These are phyloP conservation scores for Episyrphus balteatus DNA, from an alignment of 1,140 invertebrate genomes.

Conservation along the genomic window DNA sequence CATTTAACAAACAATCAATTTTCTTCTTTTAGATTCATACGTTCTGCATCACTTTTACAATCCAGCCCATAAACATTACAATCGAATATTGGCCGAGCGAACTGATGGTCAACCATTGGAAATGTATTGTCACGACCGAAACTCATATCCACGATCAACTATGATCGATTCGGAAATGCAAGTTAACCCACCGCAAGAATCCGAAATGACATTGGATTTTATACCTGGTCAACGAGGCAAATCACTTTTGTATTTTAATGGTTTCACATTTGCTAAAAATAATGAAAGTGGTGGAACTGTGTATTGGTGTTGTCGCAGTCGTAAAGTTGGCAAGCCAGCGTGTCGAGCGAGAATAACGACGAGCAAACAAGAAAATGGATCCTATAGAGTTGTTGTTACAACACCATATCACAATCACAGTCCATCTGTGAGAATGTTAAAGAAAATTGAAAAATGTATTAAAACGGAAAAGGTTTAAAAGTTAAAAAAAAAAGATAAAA, in stretches of 20 bases:
- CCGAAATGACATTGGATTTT: slow-evolving; percentile 13
- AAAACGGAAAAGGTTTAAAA: not conserved
- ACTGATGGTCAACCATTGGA: no score
- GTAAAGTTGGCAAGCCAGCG: slow-evolving; percentile 8
- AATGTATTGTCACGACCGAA: no score
- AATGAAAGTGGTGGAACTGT: slow-evolving; percentile 16
- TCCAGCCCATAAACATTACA: no score
- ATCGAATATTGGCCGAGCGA: no score
- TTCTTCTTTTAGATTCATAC: no score
- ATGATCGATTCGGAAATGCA: not conserved
- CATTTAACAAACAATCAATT: no score
- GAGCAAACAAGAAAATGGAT: slow-evolving; percentile 15
- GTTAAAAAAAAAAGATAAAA: no score
- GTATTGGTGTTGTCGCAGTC: slow-evolving; percentile 31
- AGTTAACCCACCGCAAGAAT: no score
- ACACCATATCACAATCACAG: slow-evolving; percentile 25
- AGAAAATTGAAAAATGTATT: slow-evolving; percentile 6
- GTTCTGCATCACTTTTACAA: no score
- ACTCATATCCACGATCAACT: not conserved
- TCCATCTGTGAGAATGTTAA: slow-evolving; percentile 11
- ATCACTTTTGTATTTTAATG: slow-evolving; percentile 14
- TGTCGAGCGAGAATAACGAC: slow-evolving; percentile 27
- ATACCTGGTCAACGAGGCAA: slow-evolving; percentile 26
- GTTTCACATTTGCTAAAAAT: slow-evolving; percentile 24
- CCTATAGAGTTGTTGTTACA: slow-evolving; percentile 18